Percentiles rank a stretch among this genome's conserved stretches.
Conservation (phyloP, 2,888 invertebrate genomes). For the Ceriagrion tenellum region DNA sequence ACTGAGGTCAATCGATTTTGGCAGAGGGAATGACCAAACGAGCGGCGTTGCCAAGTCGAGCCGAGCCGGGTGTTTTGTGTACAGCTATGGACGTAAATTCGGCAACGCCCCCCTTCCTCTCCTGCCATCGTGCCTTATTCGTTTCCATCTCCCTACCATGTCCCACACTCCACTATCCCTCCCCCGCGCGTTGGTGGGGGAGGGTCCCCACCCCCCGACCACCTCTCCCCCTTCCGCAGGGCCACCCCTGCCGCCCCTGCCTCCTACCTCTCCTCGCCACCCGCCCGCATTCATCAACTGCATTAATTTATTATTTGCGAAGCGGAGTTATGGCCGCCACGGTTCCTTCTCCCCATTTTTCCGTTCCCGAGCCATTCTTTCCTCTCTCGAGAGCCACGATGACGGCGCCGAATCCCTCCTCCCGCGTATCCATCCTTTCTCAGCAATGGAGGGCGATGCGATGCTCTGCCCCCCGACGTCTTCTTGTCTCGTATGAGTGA, state of each 20-base stretch:
- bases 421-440: background rate
- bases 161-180: too few relatives aligned
- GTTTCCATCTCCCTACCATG: background rate
- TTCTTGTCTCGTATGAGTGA: too few relatives aligned
- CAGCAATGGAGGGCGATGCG: too few relatives aligned
- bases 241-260: background rate
- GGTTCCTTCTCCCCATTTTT: background rate
- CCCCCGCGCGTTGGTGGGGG: background rate
- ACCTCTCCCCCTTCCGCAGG: background rate
- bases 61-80: constrained; percentile 1
- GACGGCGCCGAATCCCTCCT: background rate
- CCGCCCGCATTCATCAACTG: constrained; percentile 18
- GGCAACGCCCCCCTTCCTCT: constrained; percentile 48
- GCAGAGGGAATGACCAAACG: constrained; percentile 61
- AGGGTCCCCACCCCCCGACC: background rate
- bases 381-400: background rate
- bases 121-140: background rate
- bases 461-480: too few relatives aligned
- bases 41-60: constrained; percentile 64
- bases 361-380: background rate
- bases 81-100: constrained; percentile 14
- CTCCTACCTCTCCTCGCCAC: background rate
- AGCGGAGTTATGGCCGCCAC: background rate
- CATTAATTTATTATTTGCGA: constrained; percentile 34
- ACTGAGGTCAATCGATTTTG: constrained; percentile 65